phyloP scores from a whole-genome alignment of 1,140 invertebrate species.

The Gonioctena quinquepunctata region DNA sequence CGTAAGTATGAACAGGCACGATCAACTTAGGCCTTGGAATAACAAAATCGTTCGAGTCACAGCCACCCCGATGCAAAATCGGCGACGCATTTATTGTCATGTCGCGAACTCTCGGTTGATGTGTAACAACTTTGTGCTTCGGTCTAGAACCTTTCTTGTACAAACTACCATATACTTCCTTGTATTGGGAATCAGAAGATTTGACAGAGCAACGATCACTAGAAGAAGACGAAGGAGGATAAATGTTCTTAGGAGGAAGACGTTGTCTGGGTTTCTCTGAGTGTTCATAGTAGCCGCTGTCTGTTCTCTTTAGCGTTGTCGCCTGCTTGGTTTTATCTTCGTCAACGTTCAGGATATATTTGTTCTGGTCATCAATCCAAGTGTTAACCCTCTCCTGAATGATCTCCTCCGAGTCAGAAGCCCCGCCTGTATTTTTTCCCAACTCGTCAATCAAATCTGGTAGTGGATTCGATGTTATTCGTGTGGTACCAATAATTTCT shows the following conservation, averaged over 20 bases:
- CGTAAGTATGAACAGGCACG: conserved; percentile 85
- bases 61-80: conserved; percentile 55
- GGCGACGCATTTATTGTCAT: conserved; percentile 55
- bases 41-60: conserved; percentile 64
- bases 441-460: conserved; percentile 24
- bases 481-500: conserved; percentile 21
- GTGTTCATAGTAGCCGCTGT: conserved; percentile 48
- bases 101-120: neutral
- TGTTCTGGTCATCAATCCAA: conserved; percentile 51
- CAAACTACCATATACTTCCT: conserved; percentile 43
- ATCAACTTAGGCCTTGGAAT: conserved; percentile 83
- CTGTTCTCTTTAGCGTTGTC: conserved; percentile 37
- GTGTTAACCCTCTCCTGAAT: conserved; percentile 36
- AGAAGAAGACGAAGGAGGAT: conserved; percentile 35
- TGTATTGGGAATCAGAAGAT: conserved; percentile 14
- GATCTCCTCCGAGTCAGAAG: conserved; percentile 28
- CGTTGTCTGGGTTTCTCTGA: conserved; percentile 47
- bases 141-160: conserved; percentile 53
- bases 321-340: conserved; percentile 8
- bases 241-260: conserved; percentile 47
- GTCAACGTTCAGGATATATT: conserved; percentile 30
- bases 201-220: conserved; percentile 18
- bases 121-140: conserved; percentile 6
- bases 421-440: conserved; percentile 9
- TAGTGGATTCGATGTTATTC: conserved; percentile 27